Evolutionary conservation across 1,140 invertebrate species (phyloP).

Genomic region (Scylla paramamosain): DNA sequence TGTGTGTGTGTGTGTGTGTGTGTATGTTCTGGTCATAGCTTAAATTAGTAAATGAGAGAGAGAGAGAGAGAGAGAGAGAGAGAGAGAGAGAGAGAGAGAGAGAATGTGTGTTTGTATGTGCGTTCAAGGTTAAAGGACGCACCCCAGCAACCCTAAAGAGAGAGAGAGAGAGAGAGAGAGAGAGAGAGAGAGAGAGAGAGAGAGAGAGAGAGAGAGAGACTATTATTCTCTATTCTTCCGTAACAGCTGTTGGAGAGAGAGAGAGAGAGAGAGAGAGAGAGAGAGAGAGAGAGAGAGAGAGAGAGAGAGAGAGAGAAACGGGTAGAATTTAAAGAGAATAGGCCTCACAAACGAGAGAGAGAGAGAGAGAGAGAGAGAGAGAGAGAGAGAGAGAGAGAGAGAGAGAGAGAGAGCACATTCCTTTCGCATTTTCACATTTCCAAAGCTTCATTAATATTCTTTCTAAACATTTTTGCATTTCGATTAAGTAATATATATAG

Average conservation of each 20-base stretch:
- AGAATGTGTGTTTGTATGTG: no score
- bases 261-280: neutral
- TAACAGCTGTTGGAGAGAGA: neutral
- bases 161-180: neutral
- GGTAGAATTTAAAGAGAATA: no score
- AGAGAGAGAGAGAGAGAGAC: neutral
- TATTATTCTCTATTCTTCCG: neutral
- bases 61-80: constrained; percentile 27
- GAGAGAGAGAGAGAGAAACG: no score
- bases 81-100: neutral
- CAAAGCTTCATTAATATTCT: neutral
- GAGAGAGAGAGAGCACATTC: neutral
- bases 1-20: neutral
- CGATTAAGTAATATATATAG: neutral
- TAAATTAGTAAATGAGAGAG: no score
- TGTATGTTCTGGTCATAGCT: neutral
- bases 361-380: constrained; percentile 29
- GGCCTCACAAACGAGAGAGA: neutral
- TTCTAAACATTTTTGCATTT: neutral
- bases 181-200: neutral
- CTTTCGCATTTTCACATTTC: neutral
- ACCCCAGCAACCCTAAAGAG: neutral
- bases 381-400: constrained; percentile 29
- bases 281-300: no score
- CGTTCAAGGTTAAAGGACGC: neutral